Conservation (phyloP, 2,888 invertebrate species). For the Cephus pygmeus region DNA sequence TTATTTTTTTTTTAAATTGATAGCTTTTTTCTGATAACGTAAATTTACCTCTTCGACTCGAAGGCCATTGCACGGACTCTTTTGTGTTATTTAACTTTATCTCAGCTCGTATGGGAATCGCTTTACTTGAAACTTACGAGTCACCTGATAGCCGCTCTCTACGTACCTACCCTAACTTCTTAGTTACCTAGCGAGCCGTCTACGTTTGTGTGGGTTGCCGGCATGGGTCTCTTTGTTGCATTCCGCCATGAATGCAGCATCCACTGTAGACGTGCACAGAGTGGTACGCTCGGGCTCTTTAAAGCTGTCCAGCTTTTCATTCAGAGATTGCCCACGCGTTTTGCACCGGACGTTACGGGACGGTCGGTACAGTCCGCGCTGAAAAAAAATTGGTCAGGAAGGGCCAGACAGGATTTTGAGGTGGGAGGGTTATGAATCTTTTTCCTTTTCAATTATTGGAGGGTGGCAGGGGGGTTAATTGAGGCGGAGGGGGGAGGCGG, state of each 20-base stretch:
- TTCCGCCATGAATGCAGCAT: slow-evolving; percentile 45
- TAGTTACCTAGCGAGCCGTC: slow-evolving; percentile 15
- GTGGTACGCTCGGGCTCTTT: slow-evolving; percentile 22
- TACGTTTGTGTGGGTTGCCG: slow-evolving; percentile 8
- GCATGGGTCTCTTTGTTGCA: slow-evolving; percentile 46
- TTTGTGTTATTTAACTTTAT: background rate
- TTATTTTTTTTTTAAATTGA: too few species aligned
- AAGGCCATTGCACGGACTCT: background rate
- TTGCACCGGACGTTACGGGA: background rate
- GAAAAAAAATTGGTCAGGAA: background rate
- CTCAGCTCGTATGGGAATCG: background rate
- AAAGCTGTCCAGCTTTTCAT: slow-evolving; percentile 51
- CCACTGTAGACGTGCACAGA: slow-evolving; percentile 16
- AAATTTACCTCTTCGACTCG: background rate
- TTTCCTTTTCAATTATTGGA: background rate
- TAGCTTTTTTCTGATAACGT: too few species aligned
- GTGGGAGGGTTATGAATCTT: background rate
- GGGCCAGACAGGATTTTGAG: background rate
- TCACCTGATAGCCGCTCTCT: slow-evolving; percentile 39
- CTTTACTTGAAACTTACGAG: background rate
- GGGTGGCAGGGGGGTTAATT: background rate
- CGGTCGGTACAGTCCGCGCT: background rate
- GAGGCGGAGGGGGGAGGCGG: slow-evolving; percentile 1
- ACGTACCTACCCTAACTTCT: slow-evolving; percentile 26
- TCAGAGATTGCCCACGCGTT: slow-evolving; percentile 26